Conservation (phyloP, 2,797 vertebrate genomes). For the Potorous gilbertii region DNA sequence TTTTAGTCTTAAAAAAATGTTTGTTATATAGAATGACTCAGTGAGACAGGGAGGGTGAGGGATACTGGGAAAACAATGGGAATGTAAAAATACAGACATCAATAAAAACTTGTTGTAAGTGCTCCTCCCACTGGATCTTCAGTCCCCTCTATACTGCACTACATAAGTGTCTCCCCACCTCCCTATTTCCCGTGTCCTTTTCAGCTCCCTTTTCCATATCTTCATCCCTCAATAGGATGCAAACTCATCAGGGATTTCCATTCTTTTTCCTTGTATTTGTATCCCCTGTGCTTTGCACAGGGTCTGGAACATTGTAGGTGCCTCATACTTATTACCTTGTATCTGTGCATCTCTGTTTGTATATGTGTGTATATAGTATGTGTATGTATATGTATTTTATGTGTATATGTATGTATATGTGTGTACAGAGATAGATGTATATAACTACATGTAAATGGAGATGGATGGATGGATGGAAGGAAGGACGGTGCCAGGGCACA, state of each 20-base stretch:
- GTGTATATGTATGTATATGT: not conserved
- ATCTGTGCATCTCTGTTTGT: rapidly evolving
- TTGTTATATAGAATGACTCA: not conserved
- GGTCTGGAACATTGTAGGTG: not conserved
- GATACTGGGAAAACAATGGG: not conserved
- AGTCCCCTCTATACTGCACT: not conserved
- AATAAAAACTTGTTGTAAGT: not conserved
- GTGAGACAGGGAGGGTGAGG: not conserved
- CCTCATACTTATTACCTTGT: not conserved
- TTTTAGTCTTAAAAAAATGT: not conserved
- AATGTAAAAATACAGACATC: not conserved
- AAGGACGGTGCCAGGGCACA: not conserved
- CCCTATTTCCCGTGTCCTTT: not conserved
- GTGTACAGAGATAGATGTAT: not conserved
- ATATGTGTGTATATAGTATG: not conserved
- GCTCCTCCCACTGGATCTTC: not conserved
- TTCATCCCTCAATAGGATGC: not conserved
- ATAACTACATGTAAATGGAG: no score
- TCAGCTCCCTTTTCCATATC: not conserved
- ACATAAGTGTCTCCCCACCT: not conserved
- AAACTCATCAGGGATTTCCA: not conserved
- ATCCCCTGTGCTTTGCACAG: not conserved
- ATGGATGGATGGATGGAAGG: not conserved
- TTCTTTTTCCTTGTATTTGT: not conserved
- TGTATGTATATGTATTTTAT: not conserved